phyloP scores from a whole-genome alignment of 1,140 invertebrate species.

The Ceratitis capitata region DNA sequence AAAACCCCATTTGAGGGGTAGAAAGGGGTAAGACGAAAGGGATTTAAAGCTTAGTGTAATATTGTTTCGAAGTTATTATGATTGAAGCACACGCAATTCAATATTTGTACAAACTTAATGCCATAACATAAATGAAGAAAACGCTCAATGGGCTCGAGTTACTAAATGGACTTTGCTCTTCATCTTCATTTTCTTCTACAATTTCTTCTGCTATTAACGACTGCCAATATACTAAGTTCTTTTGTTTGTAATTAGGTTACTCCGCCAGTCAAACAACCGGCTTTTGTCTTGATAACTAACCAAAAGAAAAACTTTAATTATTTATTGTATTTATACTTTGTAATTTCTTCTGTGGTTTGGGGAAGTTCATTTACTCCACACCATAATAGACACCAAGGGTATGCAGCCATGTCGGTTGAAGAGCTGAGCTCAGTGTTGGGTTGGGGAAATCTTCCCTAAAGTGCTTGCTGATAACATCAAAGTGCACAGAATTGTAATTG shows the following conservation, averaged over 20 bases:
- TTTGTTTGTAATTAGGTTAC: constrained; percentile 9
- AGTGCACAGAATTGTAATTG: neutral
- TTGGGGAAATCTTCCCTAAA: neutral
- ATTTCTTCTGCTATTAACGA: neutral
- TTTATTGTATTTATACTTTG: neutral
- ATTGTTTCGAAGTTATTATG: constrained; percentile 29
- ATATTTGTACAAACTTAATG: neutral
- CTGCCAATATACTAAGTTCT: neutral
- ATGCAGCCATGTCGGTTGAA: too few relatives aligned
- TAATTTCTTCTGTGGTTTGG: neutral
- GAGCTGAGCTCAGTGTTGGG: too few relatives aligned
- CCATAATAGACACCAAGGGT: too few relatives aligned
- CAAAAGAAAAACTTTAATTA: neutral
- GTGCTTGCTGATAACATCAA: neutral
- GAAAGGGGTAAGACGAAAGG: neutral
- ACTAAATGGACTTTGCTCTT: neutral
- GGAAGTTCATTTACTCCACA: neutral
- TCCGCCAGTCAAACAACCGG: too few relatives aligned
- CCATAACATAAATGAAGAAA: neutral
- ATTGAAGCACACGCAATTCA: neutral
- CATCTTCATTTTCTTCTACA: neutral
- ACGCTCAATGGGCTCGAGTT: neutral
- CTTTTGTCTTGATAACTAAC: neutral
- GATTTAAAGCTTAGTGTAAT: neutral
- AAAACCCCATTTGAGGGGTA: neutral